Conservation (phyloP, 1,140 invertebrate genomes). For the Ptiloglossa arizonensis region DNA sequence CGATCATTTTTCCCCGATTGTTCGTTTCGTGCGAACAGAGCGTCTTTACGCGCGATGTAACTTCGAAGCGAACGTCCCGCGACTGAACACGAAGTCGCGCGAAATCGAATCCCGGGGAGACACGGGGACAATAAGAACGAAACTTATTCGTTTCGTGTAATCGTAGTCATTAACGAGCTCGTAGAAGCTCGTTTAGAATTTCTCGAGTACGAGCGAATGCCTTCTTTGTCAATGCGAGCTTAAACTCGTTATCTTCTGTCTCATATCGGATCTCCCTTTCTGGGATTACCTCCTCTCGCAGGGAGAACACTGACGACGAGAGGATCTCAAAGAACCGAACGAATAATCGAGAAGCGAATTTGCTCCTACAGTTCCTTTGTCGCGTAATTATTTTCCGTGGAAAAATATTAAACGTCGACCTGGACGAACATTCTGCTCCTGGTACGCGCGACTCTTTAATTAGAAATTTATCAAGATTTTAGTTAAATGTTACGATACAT, state of each 20-base stretch:
- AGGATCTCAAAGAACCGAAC: background rate
- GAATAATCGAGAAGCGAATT: conserved; percentile 1
- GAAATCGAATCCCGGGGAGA: background rate
- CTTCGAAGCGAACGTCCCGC: too few species aligned
- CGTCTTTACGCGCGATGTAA: too few species aligned
- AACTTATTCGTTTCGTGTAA: background rate
- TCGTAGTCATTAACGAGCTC: conserved; percentile 23
- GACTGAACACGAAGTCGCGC: background rate
- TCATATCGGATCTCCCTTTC: conserved; percentile 41
- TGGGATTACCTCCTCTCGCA: conserved; percentile 14
- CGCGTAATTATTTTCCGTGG: background rate
- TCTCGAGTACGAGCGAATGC: background rate
- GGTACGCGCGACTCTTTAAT: too few species aligned
- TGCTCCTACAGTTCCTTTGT: background rate
- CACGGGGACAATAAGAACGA: background rate
- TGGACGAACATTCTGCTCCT: too few species aligned
- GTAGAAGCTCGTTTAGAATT: conserved; percentile 14
- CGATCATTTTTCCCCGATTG: too few species aligned
- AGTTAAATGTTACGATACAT: too few species aligned
- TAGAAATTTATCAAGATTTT: too few species aligned
- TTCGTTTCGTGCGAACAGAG: too few species aligned
- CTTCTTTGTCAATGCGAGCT: conserved; percentile 20
- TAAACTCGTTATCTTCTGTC: conserved; percentile 43
- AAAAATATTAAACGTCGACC: too few species aligned
- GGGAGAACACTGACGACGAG: background rate